Conservation (phyloP, 2,888 invertebrate species). For the Smittia aterrima region DNA sequence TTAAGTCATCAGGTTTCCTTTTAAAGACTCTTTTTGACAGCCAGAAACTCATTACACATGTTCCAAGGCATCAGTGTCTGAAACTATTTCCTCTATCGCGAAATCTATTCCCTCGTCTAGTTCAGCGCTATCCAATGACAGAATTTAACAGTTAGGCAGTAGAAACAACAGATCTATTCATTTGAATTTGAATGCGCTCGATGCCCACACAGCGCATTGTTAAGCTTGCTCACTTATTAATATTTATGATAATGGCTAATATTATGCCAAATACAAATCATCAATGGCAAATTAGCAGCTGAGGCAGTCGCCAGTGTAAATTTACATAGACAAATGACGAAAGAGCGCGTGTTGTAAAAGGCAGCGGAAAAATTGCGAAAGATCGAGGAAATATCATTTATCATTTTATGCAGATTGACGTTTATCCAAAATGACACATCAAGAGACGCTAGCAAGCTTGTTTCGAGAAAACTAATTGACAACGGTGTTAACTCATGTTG, state of each 20-base stretch:
- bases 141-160: constrained; percentile 15
- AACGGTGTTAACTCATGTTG: not conserved
- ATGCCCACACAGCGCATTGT: constrained; percentile 24
- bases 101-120: too few species aligned
- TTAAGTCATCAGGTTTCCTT: not conserved
- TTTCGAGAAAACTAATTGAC: not conserved
- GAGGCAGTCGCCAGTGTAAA: not conserved
- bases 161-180: constrained; percentile 19
- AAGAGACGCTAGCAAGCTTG: not conserved
- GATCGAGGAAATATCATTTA: not conserved
- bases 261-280: constrained; percentile 22
- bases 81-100: not conserved
- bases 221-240: not conserved
- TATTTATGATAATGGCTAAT: constrained; percentile 27
- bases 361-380: not conserved
- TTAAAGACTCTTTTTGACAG: not conserved
- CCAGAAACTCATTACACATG: not conserved
- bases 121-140: not conserved
- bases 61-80: not conserved
- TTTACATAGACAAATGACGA: not conserved
- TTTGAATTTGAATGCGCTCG: not conserved
- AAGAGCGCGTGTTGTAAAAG: not conserved
- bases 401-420: not conserved
- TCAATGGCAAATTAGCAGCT: constrained; percentile 26
- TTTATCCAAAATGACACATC: not conserved